Evolutionary conservation across 2,113 vertebrate genomes (phyloP).

Genomic region (Apus apus): DNA sequence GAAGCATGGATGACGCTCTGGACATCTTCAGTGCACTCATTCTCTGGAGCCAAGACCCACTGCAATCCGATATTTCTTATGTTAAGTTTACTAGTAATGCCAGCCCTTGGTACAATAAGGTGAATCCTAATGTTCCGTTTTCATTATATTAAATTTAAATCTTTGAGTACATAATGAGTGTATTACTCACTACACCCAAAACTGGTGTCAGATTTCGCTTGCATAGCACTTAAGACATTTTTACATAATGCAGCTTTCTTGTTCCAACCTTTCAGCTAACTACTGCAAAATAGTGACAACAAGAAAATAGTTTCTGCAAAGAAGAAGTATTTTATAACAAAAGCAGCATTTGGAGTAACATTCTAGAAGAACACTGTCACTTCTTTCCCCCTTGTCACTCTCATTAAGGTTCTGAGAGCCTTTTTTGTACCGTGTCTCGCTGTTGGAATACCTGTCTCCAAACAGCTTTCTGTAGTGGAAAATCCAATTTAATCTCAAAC

Average conservation of each 20-base stretch:
- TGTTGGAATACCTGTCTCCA: slow-evolving; percentile 70
- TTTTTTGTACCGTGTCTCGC: slow-evolving; percentile 19
- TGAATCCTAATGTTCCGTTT: background rate
- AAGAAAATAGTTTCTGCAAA: slow-evolving; percentile 51
- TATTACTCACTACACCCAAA: background rate
- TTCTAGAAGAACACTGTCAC: slow-evolving; percentile 7
- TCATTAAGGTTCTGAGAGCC: slow-evolving; percentile 66
- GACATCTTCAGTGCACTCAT: background rate
- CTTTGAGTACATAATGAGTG: background rate
- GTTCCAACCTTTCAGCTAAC: slow-evolving; percentile 38
- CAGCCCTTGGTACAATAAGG: background rate
- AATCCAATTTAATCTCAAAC: slow-evolving; percentile 78
- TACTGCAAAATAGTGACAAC: slow-evolving; percentile 17
- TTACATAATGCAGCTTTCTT: slow-evolving; percentile 60
- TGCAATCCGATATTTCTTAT: background rate
- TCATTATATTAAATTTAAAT: background rate
- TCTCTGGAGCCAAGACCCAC: background rate
- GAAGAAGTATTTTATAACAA: slow-evolving; percentile 43
- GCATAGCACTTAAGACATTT: background rate
- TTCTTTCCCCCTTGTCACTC: slow-evolving; percentile 32
- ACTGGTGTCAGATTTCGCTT: slow-evolving; percentile 11
- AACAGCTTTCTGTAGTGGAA: slow-evolving; percentile 72
- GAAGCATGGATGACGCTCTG: background rate
- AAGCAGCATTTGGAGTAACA: slow-evolving; percentile 28
- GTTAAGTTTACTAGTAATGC: background rate